Evolutionary conservation across 2,113 vertebrate genomes (phyloP).

Genomic region (Notothenia rossii): DNA sequence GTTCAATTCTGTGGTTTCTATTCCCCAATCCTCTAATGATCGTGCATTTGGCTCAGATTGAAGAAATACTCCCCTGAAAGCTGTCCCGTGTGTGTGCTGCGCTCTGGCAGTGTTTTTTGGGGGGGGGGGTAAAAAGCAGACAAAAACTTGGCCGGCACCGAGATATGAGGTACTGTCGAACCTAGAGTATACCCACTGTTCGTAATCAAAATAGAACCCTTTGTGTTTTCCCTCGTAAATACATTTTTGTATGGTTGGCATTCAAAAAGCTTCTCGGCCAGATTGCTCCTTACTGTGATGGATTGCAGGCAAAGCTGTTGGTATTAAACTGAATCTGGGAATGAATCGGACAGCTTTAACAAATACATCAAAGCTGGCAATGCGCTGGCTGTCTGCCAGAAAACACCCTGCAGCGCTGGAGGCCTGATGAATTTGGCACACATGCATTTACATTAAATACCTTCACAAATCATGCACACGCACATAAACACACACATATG

Average conservation of each 20-base stretch:
- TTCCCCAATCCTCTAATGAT: constrained; percentile 32
- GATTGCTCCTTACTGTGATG: not conserved
- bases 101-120: constrained; percentile 24
- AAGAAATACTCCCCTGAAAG: constrained; percentile 31
- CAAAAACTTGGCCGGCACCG: constrained; percentile 36
- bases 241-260: not conserved
- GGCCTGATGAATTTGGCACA: constrained; percentile 10
- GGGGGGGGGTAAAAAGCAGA: constrained; percentile 27
- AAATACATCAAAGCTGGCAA: constrained; percentile 48
- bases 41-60: constrained; percentile 32
- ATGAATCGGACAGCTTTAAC: constrained; percentile 8
- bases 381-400: constrained; percentile 35
- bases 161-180: constrained; percentile 14
- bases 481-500: not conserved
- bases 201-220: not conserved
- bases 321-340: constrained; percentile 17
- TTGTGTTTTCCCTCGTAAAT: constrained; percentile 14
- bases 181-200: constrained; percentile 11
- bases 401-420: not conserved
- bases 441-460: not conserved
- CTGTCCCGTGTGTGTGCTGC: constrained; percentile 12
- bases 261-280: not conserved
- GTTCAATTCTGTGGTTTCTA: constrained; percentile 39
- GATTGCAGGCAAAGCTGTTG: constrained; percentile 14
- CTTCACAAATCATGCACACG: not conserved